Conservation (phyloP, 1,140 invertebrate species). For the Drosophila micromelanica region DNA sequence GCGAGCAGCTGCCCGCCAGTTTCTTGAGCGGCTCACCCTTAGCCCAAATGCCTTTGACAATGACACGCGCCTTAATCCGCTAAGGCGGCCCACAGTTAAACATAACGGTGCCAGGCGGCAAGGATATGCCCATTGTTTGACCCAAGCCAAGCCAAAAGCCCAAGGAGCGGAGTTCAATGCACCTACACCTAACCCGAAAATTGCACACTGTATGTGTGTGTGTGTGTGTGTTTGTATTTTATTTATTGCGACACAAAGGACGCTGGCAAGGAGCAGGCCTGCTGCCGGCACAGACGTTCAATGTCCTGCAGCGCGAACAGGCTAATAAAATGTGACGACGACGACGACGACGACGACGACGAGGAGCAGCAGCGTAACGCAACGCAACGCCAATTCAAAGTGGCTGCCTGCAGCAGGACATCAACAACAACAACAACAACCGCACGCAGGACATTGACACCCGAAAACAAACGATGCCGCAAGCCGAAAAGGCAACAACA, state of each 20-base stretch:
- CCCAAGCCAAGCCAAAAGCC: constrained; percentile 10
- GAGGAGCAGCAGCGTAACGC: constrained; percentile 59
- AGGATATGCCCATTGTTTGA: constrained; percentile 51
- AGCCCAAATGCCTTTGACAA: constrained; percentile 15
- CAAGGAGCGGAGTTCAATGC: constrained; percentile 66
- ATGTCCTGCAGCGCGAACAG: constrained; percentile 81
- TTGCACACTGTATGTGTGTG: constrained; percentile 20
- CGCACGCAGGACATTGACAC: constrained; percentile 77
- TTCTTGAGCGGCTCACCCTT: no score
- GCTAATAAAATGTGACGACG: constrained; percentile 79
- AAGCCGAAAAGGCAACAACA: constrained; percentile 33
- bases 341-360: not conserved
- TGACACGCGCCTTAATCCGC: constrained; percentile 51
- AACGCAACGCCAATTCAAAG: constrained; percentile 69
- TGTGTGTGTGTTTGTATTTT: constrained; percentile 47
- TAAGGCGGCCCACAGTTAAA: constrained; percentile 32
- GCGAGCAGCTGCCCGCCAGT: no score
- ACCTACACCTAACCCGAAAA: constrained; percentile 65
- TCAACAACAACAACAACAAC: constrained; percentile 29
- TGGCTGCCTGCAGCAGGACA: constrained; percentile 55
- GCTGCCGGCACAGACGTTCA: constrained; percentile 57
- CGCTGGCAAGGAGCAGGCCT: constrained; percentile 56
- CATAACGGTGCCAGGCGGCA: constrained; percentile 37
- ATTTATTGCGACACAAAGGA: constrained; percentile 79
- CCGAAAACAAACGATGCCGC: constrained; percentile 62